Conservation (phyloP, 1,140 invertebrate species). For the Apis florea region DNA sequence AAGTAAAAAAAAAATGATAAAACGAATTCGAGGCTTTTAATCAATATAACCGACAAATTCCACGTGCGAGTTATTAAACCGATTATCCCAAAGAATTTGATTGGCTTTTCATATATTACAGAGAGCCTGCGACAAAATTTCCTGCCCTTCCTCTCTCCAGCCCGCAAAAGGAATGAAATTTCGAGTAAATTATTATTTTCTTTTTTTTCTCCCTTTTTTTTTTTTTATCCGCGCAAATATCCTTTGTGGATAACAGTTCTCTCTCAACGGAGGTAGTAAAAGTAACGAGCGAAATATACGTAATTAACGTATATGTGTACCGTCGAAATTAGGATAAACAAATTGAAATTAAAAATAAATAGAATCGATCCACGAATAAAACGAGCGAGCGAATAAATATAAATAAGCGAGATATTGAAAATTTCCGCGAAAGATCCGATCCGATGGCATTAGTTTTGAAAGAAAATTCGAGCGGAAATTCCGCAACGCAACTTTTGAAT, state of each 20-base stretch:
- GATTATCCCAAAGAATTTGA: conserved; percentile 15
- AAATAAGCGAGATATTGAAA: neutral
- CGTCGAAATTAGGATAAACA: neutral
- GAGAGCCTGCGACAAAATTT: neutral
- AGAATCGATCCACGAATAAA: neutral
- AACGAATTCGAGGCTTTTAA: neutral
- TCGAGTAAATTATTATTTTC: neutral
- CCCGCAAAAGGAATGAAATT: conserved; percentile 25
- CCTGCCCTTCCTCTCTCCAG: too few species aligned
- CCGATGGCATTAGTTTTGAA: neutral
- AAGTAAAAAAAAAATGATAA: neutral
- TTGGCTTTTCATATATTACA: neutral
- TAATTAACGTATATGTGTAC: neutral
- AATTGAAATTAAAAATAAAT: neutral
- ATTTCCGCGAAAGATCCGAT: neutral
- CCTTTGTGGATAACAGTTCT: conserved; percentile 10
- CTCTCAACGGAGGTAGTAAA: conserved; percentile 19
- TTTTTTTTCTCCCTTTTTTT: too few species aligned
- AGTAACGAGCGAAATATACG: neutral
- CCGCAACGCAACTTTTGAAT: neutral
- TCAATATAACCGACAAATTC: neutral
- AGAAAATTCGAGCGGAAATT: neutral
- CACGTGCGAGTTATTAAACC: neutral
- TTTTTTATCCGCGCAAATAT: neutral
- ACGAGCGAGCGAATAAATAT: neutral